phyloP scores from a whole-genome alignment of 2,888 invertebrate species.

The Synergus itoensis region DNA sequence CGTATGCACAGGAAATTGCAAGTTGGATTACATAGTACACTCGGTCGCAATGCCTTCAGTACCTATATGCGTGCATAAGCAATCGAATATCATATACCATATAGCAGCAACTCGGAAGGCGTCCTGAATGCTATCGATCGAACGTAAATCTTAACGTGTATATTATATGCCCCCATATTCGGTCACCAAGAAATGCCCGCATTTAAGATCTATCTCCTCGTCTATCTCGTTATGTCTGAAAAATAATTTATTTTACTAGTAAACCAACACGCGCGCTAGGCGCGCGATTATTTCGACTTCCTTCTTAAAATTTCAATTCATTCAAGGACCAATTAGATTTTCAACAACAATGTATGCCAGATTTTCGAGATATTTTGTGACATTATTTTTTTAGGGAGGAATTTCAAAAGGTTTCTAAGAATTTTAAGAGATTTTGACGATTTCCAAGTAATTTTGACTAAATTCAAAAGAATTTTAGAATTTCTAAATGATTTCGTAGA shows the following conservation, averaged over 20 bases:
- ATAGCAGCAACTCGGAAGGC: constrained; percentile 47
- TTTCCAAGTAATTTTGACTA: too few relatives aligned
- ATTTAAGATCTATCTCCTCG: background rate
- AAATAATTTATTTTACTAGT: constrained; percentile 28
- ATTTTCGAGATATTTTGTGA: too few relatives aligned
- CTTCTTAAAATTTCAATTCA: too few relatives aligned
- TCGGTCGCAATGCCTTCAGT: constrained; percentile 49
- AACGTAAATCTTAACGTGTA: constrained; percentile 52
- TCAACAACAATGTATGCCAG: too few relatives aligned
- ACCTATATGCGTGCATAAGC: constrained; percentile 54
- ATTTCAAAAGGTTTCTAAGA: too few relatives aligned
- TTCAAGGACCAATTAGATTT: too few relatives aligned
- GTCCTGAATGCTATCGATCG: constrained; percentile 54
- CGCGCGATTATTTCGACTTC: too few relatives aligned
- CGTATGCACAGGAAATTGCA: constrained; percentile 63
- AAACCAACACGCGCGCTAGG: too few relatives aligned
- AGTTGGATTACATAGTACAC: constrained; percentile 55
- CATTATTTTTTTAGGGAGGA: too few relatives aligned
- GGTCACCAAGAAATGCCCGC: constrained; percentile 16
- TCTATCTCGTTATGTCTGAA: background rate
- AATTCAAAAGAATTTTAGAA: too few relatives aligned
- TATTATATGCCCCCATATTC: constrained; percentile 51
- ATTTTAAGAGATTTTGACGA: too few relatives aligned
- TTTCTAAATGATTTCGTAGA: too few relatives aligned
- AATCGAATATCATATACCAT: constrained; percentile 48